Conservation (phyloP, 2,113 vertebrate species). For the Tragelaphus strepsiceros region DNA sequence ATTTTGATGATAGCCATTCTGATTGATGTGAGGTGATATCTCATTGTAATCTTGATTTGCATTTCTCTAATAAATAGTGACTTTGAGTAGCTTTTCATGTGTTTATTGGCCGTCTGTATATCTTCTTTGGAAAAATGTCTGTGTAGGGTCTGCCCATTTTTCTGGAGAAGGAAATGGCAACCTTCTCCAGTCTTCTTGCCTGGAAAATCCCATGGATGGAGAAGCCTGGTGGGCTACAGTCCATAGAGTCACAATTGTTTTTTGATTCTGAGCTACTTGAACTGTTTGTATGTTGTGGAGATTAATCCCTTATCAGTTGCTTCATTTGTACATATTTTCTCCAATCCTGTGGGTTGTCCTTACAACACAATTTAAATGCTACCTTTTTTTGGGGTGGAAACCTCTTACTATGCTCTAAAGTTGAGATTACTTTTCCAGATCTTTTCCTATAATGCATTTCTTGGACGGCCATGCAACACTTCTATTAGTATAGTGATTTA, state of each 20-base stretch:
- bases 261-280: background rate
- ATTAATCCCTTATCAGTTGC: background rate
- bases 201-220: background rate
- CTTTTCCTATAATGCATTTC: background rate
- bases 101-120: background rate
- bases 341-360: background rate
- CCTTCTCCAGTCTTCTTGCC: background rate
- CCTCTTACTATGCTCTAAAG: background rate
- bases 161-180: background rate
- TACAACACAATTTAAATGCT: background rate
- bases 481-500: background rate
- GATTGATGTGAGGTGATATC: background rate
- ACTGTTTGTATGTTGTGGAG: background rate
- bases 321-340: background rate
- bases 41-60: background rate
- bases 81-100: background rate
- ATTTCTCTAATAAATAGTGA: background rate
- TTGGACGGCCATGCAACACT: background rate
- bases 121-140: background rate
- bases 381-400: background rate
- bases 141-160: background rate
- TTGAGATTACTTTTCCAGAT: background rate
- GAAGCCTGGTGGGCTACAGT: background rate
- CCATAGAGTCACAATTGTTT: background rate
- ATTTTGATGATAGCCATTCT: background rate